phyloP scores from a whole-genome alignment of 2,888 invertebrate genomes.

The Bombylius major region DNA sequence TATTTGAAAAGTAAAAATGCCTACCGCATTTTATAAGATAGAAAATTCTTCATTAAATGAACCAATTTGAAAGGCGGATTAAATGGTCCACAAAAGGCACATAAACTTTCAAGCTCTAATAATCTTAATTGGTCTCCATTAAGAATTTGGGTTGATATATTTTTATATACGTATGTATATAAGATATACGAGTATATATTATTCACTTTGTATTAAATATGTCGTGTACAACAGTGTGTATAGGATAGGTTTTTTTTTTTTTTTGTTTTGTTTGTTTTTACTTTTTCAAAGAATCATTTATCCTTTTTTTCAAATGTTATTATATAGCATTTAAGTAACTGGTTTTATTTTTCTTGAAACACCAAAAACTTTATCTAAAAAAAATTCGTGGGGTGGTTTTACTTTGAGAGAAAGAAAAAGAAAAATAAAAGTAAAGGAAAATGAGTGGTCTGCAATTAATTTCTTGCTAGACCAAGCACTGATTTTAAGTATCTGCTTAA shows the following conservation, averaged over 20 bases:
- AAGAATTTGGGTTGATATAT: neutral
- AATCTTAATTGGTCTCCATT: slow-evolving; percentile 29
- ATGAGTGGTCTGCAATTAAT: slow-evolving; percentile 12
- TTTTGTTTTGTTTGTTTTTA: too few relatives aligned
- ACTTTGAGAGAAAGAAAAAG: neutral
- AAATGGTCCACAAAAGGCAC: slow-evolving; percentile 30
- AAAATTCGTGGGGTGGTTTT: too few relatives aligned
- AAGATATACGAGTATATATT: too few relatives aligned
- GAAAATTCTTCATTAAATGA: slow-evolving; percentile 5
- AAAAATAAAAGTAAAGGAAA: neutral
- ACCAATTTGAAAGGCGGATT: slow-evolving; percentile 10
- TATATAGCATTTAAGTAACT: too few relatives aligned
- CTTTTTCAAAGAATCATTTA: too few relatives aligned
- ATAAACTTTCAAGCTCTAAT: slow-evolving; percentile 31
- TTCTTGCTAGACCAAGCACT: slow-evolving; percentile 12
- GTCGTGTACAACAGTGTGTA: too few relatives aligned
- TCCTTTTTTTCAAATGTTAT: too few relatives aligned
- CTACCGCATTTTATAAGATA: neutral
- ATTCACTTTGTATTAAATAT: too few relatives aligned
- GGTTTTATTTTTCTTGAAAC: too few relatives aligned
- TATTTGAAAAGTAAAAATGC: neutral
- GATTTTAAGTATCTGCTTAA: slow-evolving; percentile 13
- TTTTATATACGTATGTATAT: too few relatives aligned
- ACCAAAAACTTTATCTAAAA: too few relatives aligned
- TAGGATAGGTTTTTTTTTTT: too few relatives aligned